Evolutionary conservation across 2,113 vertebrate genomes (phyloP).

Genomic region (Cheirogaleus medius): DNA sequence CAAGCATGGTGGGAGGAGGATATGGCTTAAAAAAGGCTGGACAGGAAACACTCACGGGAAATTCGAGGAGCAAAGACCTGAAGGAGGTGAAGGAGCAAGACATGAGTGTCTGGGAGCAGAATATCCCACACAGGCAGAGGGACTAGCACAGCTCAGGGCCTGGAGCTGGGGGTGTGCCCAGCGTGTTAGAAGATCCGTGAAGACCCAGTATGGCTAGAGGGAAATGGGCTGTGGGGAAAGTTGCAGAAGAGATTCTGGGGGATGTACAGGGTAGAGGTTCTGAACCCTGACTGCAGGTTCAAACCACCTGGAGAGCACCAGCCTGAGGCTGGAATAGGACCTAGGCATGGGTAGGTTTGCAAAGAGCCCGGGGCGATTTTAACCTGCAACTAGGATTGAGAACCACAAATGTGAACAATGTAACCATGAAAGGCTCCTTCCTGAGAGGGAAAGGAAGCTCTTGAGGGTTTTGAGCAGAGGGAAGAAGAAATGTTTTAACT

Average conservation of each 20-base stretch:
- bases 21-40: not conserved
- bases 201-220: not conserved
- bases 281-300: not conserved
- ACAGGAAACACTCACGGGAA: not conserved
- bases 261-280: not conserved
- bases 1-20: not conserved
- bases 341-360: not conserved
- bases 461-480: not conserved
- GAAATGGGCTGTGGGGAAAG: not conserved
- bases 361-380: not conserved
- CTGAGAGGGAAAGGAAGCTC: not conserved
- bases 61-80: not conserved
- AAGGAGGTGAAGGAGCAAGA: not conserved
- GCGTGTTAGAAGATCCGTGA: not conserved
- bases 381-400: not conserved
- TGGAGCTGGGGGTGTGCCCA: not conserved
- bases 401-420: not conserved
- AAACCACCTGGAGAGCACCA: not conserved
- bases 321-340: not conserved
- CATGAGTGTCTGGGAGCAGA: not conserved
- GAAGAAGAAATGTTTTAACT: not conserved
- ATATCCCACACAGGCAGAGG: not conserved
- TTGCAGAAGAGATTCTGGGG: not conserved
- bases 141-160: not conserved
- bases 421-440: not conserved